Evolutionary conservation across 2,888 invertebrate species (phyloP).

Genomic region (Morpho deidamia): DNA sequence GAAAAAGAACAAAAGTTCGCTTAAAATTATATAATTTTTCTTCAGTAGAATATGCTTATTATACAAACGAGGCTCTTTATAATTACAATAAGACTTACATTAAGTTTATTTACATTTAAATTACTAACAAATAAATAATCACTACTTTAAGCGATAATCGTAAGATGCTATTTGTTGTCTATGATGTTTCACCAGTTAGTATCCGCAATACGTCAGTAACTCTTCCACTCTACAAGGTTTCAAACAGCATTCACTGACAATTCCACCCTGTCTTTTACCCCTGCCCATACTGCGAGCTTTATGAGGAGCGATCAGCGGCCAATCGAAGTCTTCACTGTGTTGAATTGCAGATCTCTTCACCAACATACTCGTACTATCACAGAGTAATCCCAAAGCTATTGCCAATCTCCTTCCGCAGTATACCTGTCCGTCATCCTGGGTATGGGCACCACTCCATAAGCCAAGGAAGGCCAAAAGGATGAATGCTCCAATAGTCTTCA

Average conservation of each 20-base stretch:
- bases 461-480: slow-evolving; percentile 1
- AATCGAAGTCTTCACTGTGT: slow-evolving; percentile 5
- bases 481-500: not conserved
- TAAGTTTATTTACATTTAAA: not conserved
- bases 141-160: not conserved
- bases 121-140: not conserved
- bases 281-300: slow-evolving; percentile 26
- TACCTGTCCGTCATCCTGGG: slow-evolving; percentile 7
- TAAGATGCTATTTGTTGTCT: not conserved
- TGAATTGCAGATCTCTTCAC: slow-evolving; percentile 19
- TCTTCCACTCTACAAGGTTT: slow-evolving; percentile 31
- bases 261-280: slow-evolving; percentile 34
- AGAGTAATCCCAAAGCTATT: slow-evolving; percentile 22
- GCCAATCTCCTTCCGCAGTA: slow-evolving; percentile 25
- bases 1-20: too few relatives aligned
- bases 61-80: too few relatives aligned
- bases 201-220: slow-evolving; percentile 10
- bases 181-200: not conserved
- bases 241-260: slow-evolving; percentile 38
- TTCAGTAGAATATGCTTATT: too few relatives aligned
- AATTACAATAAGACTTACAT: too few relatives aligned
- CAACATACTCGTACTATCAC: slow-evolving; percentile 10
- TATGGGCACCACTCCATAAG: not conserved
- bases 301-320: slow-evolving; percentile 31
- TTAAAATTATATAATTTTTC: too few relatives aligned